These are phyloP conservation scores for Sebastes cheni DNA, from an alignment of 2,797 vertebrate genomes.

Conservation along the genomic window DNA sequence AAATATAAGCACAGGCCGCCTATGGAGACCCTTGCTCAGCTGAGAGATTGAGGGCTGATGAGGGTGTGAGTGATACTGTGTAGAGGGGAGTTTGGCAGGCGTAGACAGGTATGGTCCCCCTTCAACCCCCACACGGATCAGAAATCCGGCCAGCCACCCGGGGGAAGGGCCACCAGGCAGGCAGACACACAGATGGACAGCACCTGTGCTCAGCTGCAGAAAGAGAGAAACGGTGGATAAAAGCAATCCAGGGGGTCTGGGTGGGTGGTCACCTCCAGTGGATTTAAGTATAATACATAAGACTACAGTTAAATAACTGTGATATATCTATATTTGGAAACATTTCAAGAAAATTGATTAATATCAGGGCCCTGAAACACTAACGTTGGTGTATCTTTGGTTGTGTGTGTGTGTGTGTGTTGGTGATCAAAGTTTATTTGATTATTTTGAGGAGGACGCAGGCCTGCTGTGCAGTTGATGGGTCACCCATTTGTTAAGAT, in stretches of 20 bases:
- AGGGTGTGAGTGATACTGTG: conserved; percentile 62
- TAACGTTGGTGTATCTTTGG: not conserved
- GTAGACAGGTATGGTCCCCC: conserved; percentile 71
- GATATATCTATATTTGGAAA: conserved; percentile 20
- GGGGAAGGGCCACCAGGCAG: conserved; percentile 62
- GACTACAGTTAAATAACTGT: conserved; percentile 4
- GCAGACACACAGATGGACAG: conserved; percentile 77
- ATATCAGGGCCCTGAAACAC: conserved; percentile 6
- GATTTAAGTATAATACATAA: conserved; percentile 35
- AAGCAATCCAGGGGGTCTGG: conserved; percentile 45
- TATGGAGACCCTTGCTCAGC: conserved; percentile 51
- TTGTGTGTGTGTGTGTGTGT: not conserved
- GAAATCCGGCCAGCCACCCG: conserved; percentile 30
- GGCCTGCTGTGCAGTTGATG: conserved; percentile 56
- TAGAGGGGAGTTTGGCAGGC: conserved; percentile 64
- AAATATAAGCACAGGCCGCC: conserved; percentile 62
- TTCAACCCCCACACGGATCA: conserved; percentile 29
- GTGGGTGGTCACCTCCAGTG: conserved; percentile 68
- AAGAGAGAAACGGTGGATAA: conserved; percentile 28
- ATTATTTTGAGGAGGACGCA: conserved; percentile 62
- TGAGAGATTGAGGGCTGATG: conserved; percentile 61
- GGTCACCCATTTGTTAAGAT: conserved; percentile 65
- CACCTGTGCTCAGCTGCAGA: conserved; percentile 76
- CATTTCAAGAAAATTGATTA: not conserved
- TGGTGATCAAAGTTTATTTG: conserved; percentile 62